A percentile compares a stretch with the other conserved stretches of the same genome.
Evolutionary conservation across 2,888 invertebrate genomes (phyloP).

Genomic region (Enoplolaimus lenunculus): DNA sequence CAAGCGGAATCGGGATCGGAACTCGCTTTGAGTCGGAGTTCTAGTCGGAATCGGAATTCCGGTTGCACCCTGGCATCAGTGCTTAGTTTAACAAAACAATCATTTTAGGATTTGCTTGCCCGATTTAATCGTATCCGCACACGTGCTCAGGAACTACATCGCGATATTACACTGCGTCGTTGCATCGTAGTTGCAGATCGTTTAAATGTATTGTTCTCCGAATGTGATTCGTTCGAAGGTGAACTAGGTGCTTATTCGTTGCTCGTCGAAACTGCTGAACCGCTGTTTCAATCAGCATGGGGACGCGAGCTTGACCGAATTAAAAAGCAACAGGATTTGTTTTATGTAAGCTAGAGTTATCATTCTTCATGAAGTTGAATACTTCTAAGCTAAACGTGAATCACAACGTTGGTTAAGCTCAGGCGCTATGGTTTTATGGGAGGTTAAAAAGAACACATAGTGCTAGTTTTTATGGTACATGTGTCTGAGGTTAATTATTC

Average conservation of each 20-base stretch:
- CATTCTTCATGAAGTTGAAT: too few relatives aligned
- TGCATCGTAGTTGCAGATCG: slow-evolving; percentile 38
- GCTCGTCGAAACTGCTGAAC: slow-evolving; percentile 33
- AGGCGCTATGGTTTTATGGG: too few relatives aligned
- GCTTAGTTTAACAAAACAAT: neutral
- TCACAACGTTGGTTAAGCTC: too few relatives aligned
- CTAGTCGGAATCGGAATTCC: too few relatives aligned
- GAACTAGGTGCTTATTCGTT: slow-evolving; percentile 37
- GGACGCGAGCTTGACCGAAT: slow-evolving; percentile 58
- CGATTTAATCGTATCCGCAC: slow-evolving; percentile 34
- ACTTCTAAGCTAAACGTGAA: too few relatives aligned
- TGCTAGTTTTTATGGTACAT: too few relatives aligned
- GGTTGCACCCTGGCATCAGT: too few relatives aligned
- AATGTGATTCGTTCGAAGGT: slow-evolving; percentile 30
- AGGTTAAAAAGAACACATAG: too few relatives aligned
- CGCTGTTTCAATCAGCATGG: slow-evolving; percentile 49
- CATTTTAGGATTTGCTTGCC: slow-evolving; percentile 17
- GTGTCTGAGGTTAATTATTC: too few relatives aligned
- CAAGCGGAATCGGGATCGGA: too few relatives aligned
- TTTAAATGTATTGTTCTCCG: slow-evolving; percentile 27
- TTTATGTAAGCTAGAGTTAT: slow-evolving; percentile 33
- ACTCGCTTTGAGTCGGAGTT: too few relatives aligned
- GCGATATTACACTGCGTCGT: slow-evolving; percentile 55
- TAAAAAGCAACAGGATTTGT: slow-evolving; percentile 56
- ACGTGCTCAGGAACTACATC: slow-evolving; percentile 55